A percentile compares a stretch with the other conserved stretches of the same genome.
Evolutionary conservation across 2,113 vertebrate species (phyloP).

Genomic region (Caranx ignobilis): DNA sequence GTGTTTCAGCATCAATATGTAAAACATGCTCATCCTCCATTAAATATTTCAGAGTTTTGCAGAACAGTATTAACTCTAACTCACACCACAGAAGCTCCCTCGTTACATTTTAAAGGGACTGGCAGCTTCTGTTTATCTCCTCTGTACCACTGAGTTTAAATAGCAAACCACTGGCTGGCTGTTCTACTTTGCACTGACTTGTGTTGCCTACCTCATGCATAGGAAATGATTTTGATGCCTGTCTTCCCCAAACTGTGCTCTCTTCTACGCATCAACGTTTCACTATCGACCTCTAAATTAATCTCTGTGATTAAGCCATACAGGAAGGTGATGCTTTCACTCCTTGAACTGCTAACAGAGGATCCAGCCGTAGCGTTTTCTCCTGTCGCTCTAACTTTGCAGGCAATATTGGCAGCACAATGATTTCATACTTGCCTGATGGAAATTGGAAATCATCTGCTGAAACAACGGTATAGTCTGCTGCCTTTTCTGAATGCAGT

Average conservation of each 20-base stretch:
- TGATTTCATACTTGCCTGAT: constrained; percentile 74
- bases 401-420: constrained; percentile 69
- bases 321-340: constrained; percentile 62
- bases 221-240: constrained; percentile 65
- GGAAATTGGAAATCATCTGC: constrained; percentile 78
- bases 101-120: constrained; percentile 30
- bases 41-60: constrained; percentile 45
- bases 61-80: constrained; percentile 30
- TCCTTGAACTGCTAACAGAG: constrained; percentile 71
- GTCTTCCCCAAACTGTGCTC: constrained; percentile 37
- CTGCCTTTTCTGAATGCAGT: constrained; percentile 62
- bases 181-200: constrained; percentile 47
- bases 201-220: constrained; percentile 46
- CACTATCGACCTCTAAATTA: constrained; percentile 63
- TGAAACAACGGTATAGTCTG: constrained; percentile 66
- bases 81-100: background rate
- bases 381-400: constrained; percentile 62
- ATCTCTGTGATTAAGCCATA: constrained; percentile 77
- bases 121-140: constrained; percentile 53
- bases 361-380: constrained; percentile 62
- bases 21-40: constrained; percentile 10
- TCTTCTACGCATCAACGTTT: constrained; percentile 32
- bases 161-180: constrained; percentile 38
- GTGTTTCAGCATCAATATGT: constrained; percentile 11
- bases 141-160: constrained; percentile 46